Evolutionary conservation across 2,113 vertebrate species (phyloP), one percentile per base, ranked within the genome.

Genomic region (Microcebus tavaratra): DNA sequence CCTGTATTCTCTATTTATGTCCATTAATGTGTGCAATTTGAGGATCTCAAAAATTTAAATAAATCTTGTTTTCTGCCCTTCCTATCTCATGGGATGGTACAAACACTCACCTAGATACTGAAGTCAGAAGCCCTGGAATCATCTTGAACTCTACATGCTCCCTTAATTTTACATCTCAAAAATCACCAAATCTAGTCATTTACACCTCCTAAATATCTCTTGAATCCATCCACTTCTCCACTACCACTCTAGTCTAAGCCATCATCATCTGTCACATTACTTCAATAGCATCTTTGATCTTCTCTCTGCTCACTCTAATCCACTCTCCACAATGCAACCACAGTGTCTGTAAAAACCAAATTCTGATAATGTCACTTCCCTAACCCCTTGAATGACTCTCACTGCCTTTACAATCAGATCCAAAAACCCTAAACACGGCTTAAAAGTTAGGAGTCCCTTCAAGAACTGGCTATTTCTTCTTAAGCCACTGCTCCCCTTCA

Each of bases 351-450:
- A 36, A 25, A 67, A 93, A 72, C 50, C 8, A 87, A 88, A 70
- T 63, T 85, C 83, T 76, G n/a, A 11, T 42, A 59, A 55, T 48
- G 18, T 72, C 36, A 85, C 34, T 75, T 96, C 36, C 67, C 50
- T 82, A 79, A 89, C 55, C 15, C 18, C 4, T 55, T 88, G 59
- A 92, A 79, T 57, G 81, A 17, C 39, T 81, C 61, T n/a, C 36
- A 34, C 0, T 90, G 57, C 53, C 45, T 78, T 84, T 81, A 84
- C 34, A 87, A 91, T 80, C 42, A 90, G 79, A 91, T 68, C n/a
- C 72, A 70, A 73, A 84, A 81, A 79, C 50, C 75, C 18, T 89
- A 94, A 96, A 86, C 42, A 87, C 27, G 53, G 31, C 65, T 89
- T 87, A 39, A 10, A 94, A 91, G 34, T 61, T 34, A 68, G 25